Base-by-base conservation (phyloP, 1,140 invertebrate genomes). In the Lethocerus indicus region DNA sequence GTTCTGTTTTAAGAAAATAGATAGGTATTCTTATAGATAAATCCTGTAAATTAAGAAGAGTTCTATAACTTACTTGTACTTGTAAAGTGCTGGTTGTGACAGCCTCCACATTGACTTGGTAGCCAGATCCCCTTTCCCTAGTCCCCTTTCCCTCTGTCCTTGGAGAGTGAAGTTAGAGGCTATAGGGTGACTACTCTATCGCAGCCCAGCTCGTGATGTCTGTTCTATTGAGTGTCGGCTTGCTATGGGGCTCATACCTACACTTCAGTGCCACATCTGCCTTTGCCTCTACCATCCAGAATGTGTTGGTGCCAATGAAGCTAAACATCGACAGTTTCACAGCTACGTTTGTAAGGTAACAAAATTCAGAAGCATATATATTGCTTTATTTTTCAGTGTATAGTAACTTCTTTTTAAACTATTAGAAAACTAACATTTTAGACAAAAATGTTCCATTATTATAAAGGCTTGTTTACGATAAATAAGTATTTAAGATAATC, bases 221-320 rank as follows among this genome's bases (percentile, higher is more conserved):
- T 89, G 87, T 67, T 83, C 80, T 23, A 76, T 87, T 61, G 62
- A 75, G 53, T 90, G 87, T 70, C 73, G 76, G 23, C 73, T 75
- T 46, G 76, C 76, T 54, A 68, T 69, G 57, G 78, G 82, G 29
- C 64, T 73, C 40, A 73, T 88, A 57, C 87, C 86, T 1, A 78
- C 76, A 55, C 70, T 89, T 28, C 81, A 87, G 56, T 91, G 87
- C 67, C 70, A 69, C 35, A 69, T 78, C 42, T 91, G 87, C 64
- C 73, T 89, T 5, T 89, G 85, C 67, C 71, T 88, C 28, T 88
- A 83, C 65, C 86, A 91, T 67, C 79, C 81, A 29, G 75, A 81
- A 56, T 91, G 87, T 65, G 76, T 83, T 20, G 74, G 70, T 21
- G 58, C 70, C 47, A 62, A 65, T 26, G 67, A 69, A 23, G 56